phyloP scores from a whole-genome alignment of 2,113 vertebrate species.

The mouse (Mus musculus) region DNA sequence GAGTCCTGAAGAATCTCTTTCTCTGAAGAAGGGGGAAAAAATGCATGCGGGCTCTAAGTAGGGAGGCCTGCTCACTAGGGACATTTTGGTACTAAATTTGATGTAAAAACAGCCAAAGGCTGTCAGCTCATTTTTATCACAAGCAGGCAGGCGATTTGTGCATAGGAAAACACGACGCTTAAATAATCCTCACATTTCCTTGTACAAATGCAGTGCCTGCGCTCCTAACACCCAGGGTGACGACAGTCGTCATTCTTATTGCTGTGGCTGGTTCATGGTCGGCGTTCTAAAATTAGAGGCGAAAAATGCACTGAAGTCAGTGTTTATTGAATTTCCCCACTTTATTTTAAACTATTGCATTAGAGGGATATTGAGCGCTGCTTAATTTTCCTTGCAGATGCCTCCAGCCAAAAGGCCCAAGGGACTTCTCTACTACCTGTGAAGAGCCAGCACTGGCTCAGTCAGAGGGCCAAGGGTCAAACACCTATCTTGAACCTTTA shows the following conservation, averaged over 20 bases:
- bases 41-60: background rate
- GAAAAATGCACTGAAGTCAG: slow-evolving; percentile 31
- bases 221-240: slow-evolving; percentile 61
- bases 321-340: slow-evolving; percentile 54
- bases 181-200: slow-evolving; percentile 67
- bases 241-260: slow-evolving; percentile 62
- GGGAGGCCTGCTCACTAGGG: slow-evolving; percentile 56
- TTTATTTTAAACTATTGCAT: slow-evolving; percentile 67
- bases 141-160: slow-evolving; percentile 70
- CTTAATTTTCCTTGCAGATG: slow-evolving; percentile 61
- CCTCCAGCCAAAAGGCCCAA: background rate
- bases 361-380: slow-evolving; percentile 36
- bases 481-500: slow-evolving; percentile 45
- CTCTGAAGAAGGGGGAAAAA: background rate
- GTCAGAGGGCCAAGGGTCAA: slow-evolving; percentile 12
- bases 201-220: slow-evolving; percentile 57
- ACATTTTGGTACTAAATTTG: slow-evolving; percentile 67
- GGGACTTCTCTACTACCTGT: background rate
- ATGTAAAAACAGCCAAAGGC: slow-evolving; percentile 73
- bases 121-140: slow-evolving; percentile 76
- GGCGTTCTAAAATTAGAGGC: slow-evolving; percentile 74
- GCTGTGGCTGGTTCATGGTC: slow-evolving; percentile 41
- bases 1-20: slow-evolving; percentile 44
- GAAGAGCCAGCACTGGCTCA: background rate
- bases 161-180: slow-evolving; percentile 54